These are phyloP conservation scores for Eristalis tenax DNA, from an alignment of 2,888 invertebrate genomes.

Conservation along the genomic window DNA sequence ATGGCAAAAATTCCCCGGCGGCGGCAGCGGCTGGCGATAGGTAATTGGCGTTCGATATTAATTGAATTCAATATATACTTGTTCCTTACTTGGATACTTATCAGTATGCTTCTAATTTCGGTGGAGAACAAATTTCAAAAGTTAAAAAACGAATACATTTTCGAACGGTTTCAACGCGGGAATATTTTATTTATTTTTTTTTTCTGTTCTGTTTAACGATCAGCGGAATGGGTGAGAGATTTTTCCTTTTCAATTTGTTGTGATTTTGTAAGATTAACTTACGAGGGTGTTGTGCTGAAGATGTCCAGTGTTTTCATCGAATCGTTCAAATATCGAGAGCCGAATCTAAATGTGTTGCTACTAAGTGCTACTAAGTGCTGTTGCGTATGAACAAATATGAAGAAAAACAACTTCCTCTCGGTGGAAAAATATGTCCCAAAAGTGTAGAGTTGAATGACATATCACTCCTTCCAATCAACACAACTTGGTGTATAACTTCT, in stretches of 20 bases:
- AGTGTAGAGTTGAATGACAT: no score
- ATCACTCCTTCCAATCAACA: no score
- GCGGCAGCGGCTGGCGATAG: conserved; percentile 15
- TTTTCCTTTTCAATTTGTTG: background rate
- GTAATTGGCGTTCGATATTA: conserved; percentile 52
- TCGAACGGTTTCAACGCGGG: background rate
- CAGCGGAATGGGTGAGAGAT: conserved; percentile 36
- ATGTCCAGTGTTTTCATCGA: background rate
- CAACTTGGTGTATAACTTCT: no score
- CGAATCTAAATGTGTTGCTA: background rate
- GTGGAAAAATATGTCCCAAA: no score
- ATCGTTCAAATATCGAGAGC: background rate
- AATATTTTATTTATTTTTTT: background rate
- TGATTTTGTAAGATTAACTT: background rate
- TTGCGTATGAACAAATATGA: background rate
- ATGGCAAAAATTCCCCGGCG: conserved; percentile 58
- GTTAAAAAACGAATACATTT: background rate
- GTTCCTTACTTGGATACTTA: conserved; percentile 36
- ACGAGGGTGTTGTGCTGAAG: background rate
- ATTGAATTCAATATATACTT: conserved; percentile 60
- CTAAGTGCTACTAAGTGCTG: no score
- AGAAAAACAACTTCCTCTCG: no score
- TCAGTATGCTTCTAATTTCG: conserved; percentile 54
- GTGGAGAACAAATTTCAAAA: conserved; percentile 38
- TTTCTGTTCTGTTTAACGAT: background rate